These are phyloP conservation scores for Reticulitermes lucifugus DNA, from an alignment of 2,888 invertebrate species.

Conservation along the genomic window DNA sequence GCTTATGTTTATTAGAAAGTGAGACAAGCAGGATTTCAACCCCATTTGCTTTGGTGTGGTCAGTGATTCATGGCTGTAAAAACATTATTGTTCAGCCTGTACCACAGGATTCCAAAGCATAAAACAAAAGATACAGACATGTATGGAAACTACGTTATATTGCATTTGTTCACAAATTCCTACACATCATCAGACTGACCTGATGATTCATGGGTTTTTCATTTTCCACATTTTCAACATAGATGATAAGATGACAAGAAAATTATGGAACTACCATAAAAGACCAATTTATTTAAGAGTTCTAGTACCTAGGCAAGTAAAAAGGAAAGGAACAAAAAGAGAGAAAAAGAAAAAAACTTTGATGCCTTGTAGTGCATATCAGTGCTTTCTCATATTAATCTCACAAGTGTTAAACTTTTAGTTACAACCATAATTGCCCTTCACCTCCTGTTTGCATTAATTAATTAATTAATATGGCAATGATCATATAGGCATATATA, in stretches of 20 bases:
- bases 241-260: background rate
- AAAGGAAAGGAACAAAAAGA: background rate
- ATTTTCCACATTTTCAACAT: background rate
- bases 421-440: constrained; percentile 22
- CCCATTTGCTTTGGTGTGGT: background rate
- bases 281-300: background rate
- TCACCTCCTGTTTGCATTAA: background rate
- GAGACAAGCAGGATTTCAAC: background rate
- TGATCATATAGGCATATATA: constrained; percentile 14
- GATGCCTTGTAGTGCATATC: constrained; percentile 23
- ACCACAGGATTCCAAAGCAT: background rate
- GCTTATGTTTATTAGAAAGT: background rate
- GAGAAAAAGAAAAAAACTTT: background rate
- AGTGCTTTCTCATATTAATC: background rate
- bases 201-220: background rate
- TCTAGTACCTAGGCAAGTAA: constrained; percentile 2
- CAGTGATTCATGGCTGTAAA: background rate
- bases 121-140: background rate
- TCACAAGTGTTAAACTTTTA: constrained; percentile 8
- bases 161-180: background rate
- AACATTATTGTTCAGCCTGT: background rate
- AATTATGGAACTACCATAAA: background rate
- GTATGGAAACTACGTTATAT: background rate
- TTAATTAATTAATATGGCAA: background rate
- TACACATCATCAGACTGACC: background rate